Base-by-base conservation (phyloP, 2,113 vertebrate species). In the Morone chrysops region DNA sequence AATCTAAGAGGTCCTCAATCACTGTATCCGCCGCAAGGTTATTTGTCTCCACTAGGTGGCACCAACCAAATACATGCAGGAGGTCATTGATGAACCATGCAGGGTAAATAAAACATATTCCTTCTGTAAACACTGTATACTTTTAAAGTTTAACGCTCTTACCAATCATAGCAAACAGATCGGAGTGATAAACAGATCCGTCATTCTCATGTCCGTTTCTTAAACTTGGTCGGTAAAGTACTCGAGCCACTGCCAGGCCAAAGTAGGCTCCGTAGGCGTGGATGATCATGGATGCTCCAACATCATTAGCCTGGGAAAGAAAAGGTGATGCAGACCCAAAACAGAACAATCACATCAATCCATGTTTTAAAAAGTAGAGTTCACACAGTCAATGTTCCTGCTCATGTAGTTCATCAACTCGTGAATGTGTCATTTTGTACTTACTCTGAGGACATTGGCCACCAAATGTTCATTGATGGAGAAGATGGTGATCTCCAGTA, bases 91-190 rank as follows among this genome's bases (percentile, higher is more conserved):
- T 31, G 53, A 43, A 60, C 7, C 41, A 78, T n/a, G 20, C 63
- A 13, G 1, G 69, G 25, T 12, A 38, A 7, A 78, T 25, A 36
- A 62, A 50, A 36, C 36, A 31, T 2, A 38, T 43, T 8, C 22
- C 60, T 38, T 66, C 16, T 62, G 4, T 16, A 54, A 77, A 61
- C 10, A 11, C 51, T n/a, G 1, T 13, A n/a, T 12, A 6, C 51
- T 18, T 72, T 48, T 22, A 5, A 53, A 56, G 17, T 72, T 8
- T 50, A 31, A 57, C 20, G 45, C 16, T 88, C 96, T 94, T 94
- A 99, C 98, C 98, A 38, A 99, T 98, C 98, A 99, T 99, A 16
- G 98, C 97, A 88, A 98, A 99, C 63, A 99, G 0, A 63, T 99
- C 98, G 0, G 98, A 99, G 72, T 98, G 95, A 75, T 99, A 99